Evolutionary conservation across 2,797 vertebrate species (phyloP).

Genomic region (Danio aesculapii): DNA sequence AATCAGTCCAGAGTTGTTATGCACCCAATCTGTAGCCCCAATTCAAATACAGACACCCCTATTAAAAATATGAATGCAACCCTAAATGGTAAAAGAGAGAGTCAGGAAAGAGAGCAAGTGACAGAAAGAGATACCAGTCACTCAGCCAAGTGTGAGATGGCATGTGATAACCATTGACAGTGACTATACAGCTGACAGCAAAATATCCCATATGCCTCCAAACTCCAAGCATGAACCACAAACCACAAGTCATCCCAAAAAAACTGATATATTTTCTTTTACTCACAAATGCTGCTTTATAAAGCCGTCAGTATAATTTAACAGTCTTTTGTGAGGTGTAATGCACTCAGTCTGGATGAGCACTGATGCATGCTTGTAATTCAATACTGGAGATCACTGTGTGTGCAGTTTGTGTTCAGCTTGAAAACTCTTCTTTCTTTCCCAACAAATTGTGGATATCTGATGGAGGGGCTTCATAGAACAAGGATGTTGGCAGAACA

Average conservation of each 20-base stretch:
- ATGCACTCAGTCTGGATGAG: neutral
- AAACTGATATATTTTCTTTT: neutral
- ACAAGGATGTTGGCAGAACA: no score
- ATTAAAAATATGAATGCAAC: neutral
- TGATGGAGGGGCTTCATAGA: no score
- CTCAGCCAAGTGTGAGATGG: constrained; percentile 3
- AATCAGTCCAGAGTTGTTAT: neutral
- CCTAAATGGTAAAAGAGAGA: neutral
- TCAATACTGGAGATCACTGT: constrained; percentile 29
- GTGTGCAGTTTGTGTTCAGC: neutral
- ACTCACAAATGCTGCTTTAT: neutral
- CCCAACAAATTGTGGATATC: no score
- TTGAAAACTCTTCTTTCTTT: neutral
- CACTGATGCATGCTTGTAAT: constrained; percentile 46
- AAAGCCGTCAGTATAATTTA: constrained; percentile 1
- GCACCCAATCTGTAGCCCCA: neutral
- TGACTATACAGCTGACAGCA: neutral
- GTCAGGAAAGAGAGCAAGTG: neutral
- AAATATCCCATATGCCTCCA: neutral
- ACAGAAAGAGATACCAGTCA: constrained; percentile 14
- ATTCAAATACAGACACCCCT: neutral
- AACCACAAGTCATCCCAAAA: neutral
- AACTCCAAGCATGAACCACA: constrained; percentile 1
- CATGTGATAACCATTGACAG: constrained; percentile 7
- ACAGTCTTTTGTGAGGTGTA: neutral